Conservation (phyloP, 2,113 vertebrate genomes). For the Osmerus eperlanus region DNA sequence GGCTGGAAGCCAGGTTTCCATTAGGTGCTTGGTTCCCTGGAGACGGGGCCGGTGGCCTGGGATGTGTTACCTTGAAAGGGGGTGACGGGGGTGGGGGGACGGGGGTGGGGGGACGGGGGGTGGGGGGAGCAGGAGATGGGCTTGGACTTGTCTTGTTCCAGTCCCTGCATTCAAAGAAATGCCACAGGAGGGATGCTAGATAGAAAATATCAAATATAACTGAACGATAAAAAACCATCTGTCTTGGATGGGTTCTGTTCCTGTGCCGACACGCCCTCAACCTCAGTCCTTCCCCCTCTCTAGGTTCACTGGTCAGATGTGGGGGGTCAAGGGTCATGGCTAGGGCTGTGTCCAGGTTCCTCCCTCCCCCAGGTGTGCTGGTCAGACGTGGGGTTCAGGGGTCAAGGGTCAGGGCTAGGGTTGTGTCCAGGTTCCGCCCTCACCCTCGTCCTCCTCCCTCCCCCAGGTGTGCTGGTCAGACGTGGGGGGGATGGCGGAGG, state of each 20-base stretch:
- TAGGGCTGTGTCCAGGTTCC: not conserved
- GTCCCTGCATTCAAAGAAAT: too few species aligned
- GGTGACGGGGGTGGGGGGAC: not conserved
- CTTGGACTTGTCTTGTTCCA: too few species aligned
- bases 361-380: too few species aligned
- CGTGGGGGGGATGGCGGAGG: conserved; percentile 89
- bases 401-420: not conserved
- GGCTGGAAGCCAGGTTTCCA: conserved; percentile 69
- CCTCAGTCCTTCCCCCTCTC: too few species aligned
- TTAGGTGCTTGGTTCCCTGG: conserved; percentile 64
- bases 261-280: too few species aligned
- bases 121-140: not conserved
- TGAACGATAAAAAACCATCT: too few species aligned
- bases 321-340: too few species aligned
- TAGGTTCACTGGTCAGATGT: not conserved
- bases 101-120: not conserved
- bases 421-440: not conserved
- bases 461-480: conserved; percentile 91
- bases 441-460: conserved; percentile 12
- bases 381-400: not conserved
- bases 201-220: too few species aligned
- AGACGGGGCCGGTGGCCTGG: conserved; percentile 61
- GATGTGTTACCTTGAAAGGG: conserved; percentile 60
- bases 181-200: too few species aligned
- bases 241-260: too few species aligned